Conservation (phyloP, 2,888 invertebrate genomes). For the Pristionchus japonicus region DNA sequence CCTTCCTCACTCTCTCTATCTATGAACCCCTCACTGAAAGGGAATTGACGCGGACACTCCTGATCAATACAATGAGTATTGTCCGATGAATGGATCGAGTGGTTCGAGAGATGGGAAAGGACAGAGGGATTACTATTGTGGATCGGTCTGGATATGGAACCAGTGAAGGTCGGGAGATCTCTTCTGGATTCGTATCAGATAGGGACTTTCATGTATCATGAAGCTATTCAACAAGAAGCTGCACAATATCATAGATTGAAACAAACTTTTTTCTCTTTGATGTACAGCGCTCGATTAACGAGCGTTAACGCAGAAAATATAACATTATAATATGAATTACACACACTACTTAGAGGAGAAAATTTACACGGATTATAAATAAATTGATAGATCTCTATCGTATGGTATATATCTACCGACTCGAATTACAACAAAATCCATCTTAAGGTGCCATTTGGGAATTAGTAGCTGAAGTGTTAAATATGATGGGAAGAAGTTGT, state of each 20-base stretch:
- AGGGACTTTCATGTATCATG: neutral
- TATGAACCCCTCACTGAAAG: conserved; percentile 8
- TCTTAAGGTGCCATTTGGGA: neutral
- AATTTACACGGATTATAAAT: conserved; percentile 19
- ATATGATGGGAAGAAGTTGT: conserved; percentile 31
- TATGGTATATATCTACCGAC: conserved; percentile 27
- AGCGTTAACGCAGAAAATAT: conserved; percentile 17
- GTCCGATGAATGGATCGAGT: neutral
- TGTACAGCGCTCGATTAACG: neutral
- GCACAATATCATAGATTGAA: neutral
- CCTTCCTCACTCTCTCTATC: conserved; percentile 30
- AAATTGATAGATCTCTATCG: neutral
- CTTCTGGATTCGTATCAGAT: neutral
- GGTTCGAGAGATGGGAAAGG: neutral
- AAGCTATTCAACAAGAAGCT: neutral
- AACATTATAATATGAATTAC: conserved; percentile 9
- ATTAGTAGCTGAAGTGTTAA: neutral
- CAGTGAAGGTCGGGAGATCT: neutral
- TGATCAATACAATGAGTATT: conserved; percentile 33
- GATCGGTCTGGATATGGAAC: conserved; percentile 3
- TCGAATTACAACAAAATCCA: conserved; percentile 5
- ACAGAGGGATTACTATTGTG: conserved; percentile 29
- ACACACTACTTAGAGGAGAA: neutral
- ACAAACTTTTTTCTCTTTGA: neutral
- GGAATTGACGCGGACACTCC: conserved; percentile 6